Evolutionary conservation across 1,140 invertebrate species (phyloP), one percentile per base, ranked within the genome.

Genomic region (Spodoptera litura): DNA sequence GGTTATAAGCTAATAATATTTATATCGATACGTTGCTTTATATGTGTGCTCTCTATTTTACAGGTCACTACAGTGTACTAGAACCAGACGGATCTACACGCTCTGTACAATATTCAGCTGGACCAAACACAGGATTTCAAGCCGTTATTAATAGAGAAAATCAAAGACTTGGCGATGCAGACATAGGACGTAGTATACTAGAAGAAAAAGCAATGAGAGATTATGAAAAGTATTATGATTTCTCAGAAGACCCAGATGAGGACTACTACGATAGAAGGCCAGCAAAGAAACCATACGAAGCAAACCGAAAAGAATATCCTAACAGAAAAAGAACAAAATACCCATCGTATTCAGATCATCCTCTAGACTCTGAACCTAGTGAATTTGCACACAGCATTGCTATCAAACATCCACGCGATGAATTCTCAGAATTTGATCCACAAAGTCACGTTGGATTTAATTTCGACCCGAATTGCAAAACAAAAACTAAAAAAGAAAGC

Each of bases 51-150:
- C 79, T 64, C 49, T 74, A 78, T 79, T 70, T 91, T 85, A 58
- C 83, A 94, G 94, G 94, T 88, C 91, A 94, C 81, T 95, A 95
- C 86, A 94, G 91, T 85, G 88, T 95, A 58, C 80, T 95, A 84
- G 93, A 95, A 85, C 91, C 95, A 31, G 95, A 95, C 83, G 95
- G 95, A 13, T 93, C 93, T 64, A 88, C 92, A 72, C 89, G 94
- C 79, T 89, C 93, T 80, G 95, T 95, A 62, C 91, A 95, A 77
- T 95, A 95, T 82, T 92, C 93, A 20, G 92, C 94, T 38, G 92
- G 95, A 58, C 91, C 93, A 20, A 87, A 89, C 27, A 90, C 84
- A 78, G 94, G 94, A 70, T 94, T 94, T 75, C 87, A 84, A 75
- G 90, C 90, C 59, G 81, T 85, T 44, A 85, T 91, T 13, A 93